These are phyloP conservation scores for Ecdyonurus torrentis DNA, from an alignment of 2,888 invertebrate species.

Conservation along the genomic window DNA sequence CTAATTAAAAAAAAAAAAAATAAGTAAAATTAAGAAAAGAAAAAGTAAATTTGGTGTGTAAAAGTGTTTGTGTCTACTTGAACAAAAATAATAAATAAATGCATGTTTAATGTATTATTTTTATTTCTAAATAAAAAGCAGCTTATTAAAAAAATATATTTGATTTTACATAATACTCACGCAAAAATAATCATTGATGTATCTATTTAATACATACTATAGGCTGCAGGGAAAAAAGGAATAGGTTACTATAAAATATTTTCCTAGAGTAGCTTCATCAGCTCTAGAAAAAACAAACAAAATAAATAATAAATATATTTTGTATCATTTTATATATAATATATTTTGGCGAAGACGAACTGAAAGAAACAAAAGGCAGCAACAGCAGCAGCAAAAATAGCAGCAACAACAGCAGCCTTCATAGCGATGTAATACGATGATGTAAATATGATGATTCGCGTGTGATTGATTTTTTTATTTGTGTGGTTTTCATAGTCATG, in stretches of 20 bases:
- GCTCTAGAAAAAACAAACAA: not conserved
- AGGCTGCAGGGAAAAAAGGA: constrained; percentile 6
- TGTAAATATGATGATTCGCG: no score
- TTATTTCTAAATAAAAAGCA: constrained; percentile 2
- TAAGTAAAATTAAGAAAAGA: no score
- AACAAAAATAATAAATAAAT: constrained; percentile 6
- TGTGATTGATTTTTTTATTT: not conserved
- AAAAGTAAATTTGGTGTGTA: not conserved
- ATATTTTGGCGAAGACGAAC: not conserved
- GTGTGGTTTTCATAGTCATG: not conserved
- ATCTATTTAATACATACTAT: not conserved
- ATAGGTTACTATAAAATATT: not conserved
- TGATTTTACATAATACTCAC: not conserved
- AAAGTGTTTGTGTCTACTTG: constrained; percentile 2
- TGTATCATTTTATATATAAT: not conserved
- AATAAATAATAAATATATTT: not conserved
- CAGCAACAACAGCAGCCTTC: not conserved
- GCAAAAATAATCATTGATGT: not conserved
- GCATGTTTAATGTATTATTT: not conserved
- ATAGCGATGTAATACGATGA: no score
- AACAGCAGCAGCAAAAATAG: not conserved
- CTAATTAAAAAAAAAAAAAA: no score
- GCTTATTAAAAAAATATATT: constrained; percentile 5
- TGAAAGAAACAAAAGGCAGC: not conserved
- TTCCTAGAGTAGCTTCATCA: not conserved